Percentiles rank a stretch among this genome's conserved stretches.
These are phyloP conservation scores for Parauchenoglanis ngamensis DNA, from an alignment of 2,797 vertebrate genomes.

Conservation along the genomic window DNA sequence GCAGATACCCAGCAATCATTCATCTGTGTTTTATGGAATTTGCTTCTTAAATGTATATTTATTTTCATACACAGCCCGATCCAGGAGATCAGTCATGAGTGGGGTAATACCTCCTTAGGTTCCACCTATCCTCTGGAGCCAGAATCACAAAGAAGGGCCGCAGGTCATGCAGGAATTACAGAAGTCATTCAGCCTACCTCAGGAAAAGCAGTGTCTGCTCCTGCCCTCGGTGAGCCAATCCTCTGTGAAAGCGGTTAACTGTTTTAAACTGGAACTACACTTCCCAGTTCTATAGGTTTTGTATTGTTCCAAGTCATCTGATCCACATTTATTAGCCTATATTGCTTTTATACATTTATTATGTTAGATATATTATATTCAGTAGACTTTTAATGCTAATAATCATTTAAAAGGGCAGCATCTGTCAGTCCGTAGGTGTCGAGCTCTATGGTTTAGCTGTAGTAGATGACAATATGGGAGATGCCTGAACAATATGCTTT, in stretches of 20 bases:
- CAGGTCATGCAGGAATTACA: constrained; percentile 55
- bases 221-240: constrained; percentile 26
- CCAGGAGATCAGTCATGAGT: constrained; percentile 83
- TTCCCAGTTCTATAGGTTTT: neutral
- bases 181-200: constrained; percentile 58
- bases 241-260: neutral
- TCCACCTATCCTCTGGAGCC: constrained; percentile 67
- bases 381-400: neutral
- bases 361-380: neutral
- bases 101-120: constrained; percentile 62
- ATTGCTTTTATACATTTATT: neutral
- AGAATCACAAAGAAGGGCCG: constrained; percentile 66
- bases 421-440: neutral
- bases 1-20: neutral
- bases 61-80: constrained; percentile 76
- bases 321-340: neutral
- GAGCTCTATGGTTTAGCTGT: neutral
- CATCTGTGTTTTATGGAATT: neutral
- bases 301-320: neutral
- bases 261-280: neutral
- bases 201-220: constrained; percentile 26
- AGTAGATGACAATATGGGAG: neutral
- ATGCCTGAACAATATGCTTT: neutral
- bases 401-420: neutral
- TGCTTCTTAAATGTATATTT: neutral